phyloP scores from a whole-genome alignment of 2,888 invertebrate species.

The Agrotis exclamationis region DNA sequence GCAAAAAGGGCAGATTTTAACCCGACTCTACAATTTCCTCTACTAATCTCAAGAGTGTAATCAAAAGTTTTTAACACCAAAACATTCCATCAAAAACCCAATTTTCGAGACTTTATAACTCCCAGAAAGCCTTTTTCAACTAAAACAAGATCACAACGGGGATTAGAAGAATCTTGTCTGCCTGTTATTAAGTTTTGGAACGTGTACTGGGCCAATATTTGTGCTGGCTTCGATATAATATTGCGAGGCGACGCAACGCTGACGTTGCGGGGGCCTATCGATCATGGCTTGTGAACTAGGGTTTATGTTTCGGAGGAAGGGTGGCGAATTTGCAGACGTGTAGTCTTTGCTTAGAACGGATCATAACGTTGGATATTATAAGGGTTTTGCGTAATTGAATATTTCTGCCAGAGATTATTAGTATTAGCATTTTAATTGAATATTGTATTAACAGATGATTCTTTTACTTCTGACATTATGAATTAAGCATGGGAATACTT shows the following conservation, averaged over 20 bases:
- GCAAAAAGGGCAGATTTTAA: background rate
- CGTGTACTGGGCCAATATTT: conserved; percentile 50
- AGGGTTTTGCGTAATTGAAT: background rate
- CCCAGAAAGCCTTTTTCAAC: conserved; percentile 20
- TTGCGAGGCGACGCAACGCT: conserved; percentile 34
- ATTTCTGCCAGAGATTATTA: background rate
- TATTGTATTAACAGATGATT: too few species aligned
- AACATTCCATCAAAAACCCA: conserved; percentile 18
- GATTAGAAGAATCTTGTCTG: conserved; percentile 47
- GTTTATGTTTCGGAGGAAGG: conserved; percentile 42
- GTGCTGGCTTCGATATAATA: conserved; percentile 56
- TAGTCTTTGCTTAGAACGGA: conserved; percentile 27
- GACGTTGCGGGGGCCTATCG: conserved; percentile 48
- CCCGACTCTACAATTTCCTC: background rate
- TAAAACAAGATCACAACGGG: conserved; percentile 46
- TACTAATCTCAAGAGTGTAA: background rate
- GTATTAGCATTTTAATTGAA: background rate
- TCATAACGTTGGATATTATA: conserved; percentile 22
- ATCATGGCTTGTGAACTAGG: conserved; percentile 52
- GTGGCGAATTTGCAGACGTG: conserved; percentile 31
- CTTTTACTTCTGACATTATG: background rate
- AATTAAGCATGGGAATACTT: too few species aligned
- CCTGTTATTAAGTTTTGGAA: conserved; percentile 53
- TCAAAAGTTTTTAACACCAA: conserved; percentile 1
- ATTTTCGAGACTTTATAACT: conserved; percentile 24